A percentile compares a stretch with the other conserved stretches of the same genome.
These are phyloP conservation scores for Cataglyphis altisquamis DNA, from an alignment of 2,888 invertebrate genomes.

Conservation along the genomic window DNA sequence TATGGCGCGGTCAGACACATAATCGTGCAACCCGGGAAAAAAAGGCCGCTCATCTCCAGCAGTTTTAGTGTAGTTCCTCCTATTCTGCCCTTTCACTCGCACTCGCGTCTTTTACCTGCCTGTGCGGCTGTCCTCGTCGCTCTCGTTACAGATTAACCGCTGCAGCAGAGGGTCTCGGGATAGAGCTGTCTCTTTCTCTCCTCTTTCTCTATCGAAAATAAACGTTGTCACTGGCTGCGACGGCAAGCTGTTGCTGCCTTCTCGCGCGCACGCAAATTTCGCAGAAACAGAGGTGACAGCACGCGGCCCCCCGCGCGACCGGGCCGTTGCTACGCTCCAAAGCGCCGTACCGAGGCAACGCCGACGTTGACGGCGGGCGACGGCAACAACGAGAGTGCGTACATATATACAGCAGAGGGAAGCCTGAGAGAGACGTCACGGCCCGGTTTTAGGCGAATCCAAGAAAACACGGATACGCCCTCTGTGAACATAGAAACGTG, in stretches of 20 bases:
- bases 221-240: slow-evolving; percentile 47
- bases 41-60: slow-evolving; percentile 62
- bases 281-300: slow-evolving; percentile 19
- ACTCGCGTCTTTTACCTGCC: slow-evolving; percentile 39
- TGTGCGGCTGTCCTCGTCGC: slow-evolving; percentile 36
- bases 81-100: slow-evolving; percentile 54
- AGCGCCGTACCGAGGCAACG: slow-evolving; percentile 63
- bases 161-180: slow-evolving; percentile 26
- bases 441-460: too few species aligned
- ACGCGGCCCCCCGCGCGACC: slow-evolving; percentile 40
- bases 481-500: too few species aligned
- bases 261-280: slow-evolving; percentile 39
- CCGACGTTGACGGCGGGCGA: slow-evolving; percentile 69
- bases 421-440: too few species aligned
- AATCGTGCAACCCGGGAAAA: slow-evolving; percentile 58
- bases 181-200: slow-evolving; percentile 2
- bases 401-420: slow-evolving; percentile 24
- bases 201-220: slow-evolving; percentile 41
- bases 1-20: slow-evolving; percentile 66
- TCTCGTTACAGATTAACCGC: slow-evolving; percentile 19
- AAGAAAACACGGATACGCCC: too few species aligned
- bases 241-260: slow-evolving; percentile 28
- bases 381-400: slow-evolving; percentile 53
- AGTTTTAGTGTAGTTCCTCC: neutral
- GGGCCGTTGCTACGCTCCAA: slow-evolving; percentile 54